phyloP scores from a whole-genome alignment of 2,888 invertebrate species.

The Pachycephus smyrnensis region DNA sequence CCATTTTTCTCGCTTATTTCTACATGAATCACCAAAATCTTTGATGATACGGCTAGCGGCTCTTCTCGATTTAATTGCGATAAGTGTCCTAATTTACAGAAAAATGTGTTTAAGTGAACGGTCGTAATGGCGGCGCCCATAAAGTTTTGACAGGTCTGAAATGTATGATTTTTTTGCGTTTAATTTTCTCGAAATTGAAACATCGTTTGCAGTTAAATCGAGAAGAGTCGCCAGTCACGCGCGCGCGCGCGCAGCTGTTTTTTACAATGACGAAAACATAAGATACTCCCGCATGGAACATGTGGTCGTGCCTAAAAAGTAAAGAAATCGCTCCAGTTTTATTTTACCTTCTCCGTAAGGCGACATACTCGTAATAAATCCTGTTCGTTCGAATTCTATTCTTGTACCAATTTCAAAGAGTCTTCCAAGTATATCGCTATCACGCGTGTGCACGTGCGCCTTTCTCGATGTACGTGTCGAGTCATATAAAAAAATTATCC shows the following conservation, averaged over 20 bases:
- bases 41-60: too few species aligned
- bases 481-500: not conserved
- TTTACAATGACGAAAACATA: not conserved
- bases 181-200: too few species aligned
- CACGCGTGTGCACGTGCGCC: not conserved
- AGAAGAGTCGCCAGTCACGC: too few species aligned
- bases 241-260: not conserved
- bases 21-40: too few species aligned
- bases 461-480: not conserved
- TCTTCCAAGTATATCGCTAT: conserved; percentile 40
- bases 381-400: conserved; percentile 55
- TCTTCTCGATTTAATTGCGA: too few species aligned
- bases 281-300: not conserved
- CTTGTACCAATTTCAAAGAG: conserved; percentile 54
- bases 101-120: too few species aligned
- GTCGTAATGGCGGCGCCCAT: too few species aligned
- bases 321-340: not conserved
- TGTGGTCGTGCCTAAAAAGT: not conserved
- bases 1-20: too few species aligned
- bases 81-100: too few species aligned
- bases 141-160: too few species aligned
- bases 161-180: too few species aligned
- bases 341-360: not conserved
- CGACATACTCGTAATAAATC: not conserved
- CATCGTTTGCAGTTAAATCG: too few species aligned